Percentiles rank a stretch among this genome's conserved stretches.
Evolutionary conservation across 2,797 vertebrate genomes (phyloP).

Genomic region (Chrysocyon brachyurus): DNA sequence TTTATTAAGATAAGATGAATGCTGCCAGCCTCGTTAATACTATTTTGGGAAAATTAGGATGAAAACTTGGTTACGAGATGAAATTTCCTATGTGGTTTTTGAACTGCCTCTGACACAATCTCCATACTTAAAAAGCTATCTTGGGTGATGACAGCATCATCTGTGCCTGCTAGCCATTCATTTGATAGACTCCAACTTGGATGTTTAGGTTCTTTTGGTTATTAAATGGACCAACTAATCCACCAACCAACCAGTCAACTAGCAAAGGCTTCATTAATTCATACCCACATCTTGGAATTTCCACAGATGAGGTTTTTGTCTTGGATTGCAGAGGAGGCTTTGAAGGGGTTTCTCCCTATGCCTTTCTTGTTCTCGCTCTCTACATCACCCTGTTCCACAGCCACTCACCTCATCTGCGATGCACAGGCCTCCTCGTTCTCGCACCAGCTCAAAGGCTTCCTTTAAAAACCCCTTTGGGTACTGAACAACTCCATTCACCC

Average conservation of each 20-base stretch:
- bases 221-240: not conserved
- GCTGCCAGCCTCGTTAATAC: not conserved
- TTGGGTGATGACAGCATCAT: not conserved
- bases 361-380: too few relatives aligned
- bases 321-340: not conserved
- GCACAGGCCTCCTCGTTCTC: slow-evolving; percentile 94
- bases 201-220: not conserved
- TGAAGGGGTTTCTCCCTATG: not conserved
- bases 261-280: not conserved
- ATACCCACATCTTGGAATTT: not conserved
- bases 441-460: slow-evolving; percentile 92
- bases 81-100: not conserved
- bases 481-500: slow-evolving; percentile 95
- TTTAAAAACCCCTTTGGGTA: slow-evolving; percentile 95
- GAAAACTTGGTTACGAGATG: not conserved
- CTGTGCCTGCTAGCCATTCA: not conserved
- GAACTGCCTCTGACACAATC: not conserved
- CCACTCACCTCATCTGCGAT: slow-evolving; percentile 95
- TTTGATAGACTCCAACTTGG: not conserved
- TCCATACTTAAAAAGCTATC: not conserved
- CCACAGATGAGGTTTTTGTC: not conserved
- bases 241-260: not conserved
- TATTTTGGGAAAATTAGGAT: slow-evolving; percentile 27
- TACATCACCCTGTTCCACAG: accelerated
- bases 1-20: slow-evolving; percentile 29